Percentiles rank a stretch among this genome's conserved stretches.
Evolutionary conservation across 1,140 invertebrate genomes (phyloP).

Genomic region (Aphaenogaster rudis): DNA sequence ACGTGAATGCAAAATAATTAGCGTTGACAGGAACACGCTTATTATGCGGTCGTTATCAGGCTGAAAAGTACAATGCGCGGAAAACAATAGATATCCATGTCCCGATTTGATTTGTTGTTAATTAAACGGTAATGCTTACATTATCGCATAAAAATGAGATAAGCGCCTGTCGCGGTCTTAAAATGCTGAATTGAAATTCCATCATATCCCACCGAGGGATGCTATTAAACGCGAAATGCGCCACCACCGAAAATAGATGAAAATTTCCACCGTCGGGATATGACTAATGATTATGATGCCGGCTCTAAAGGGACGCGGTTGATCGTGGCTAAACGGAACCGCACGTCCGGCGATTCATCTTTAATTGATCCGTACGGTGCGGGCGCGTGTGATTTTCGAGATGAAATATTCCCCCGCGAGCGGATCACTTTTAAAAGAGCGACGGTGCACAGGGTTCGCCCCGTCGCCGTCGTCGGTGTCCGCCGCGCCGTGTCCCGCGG

Average conservation of each 20-base stretch:
- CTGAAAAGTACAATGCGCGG: constrained; percentile 11
- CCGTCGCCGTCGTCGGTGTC: constrained; percentile 9
- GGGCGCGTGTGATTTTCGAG: constrained; percentile 3
- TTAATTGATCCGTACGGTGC: constrained; percentile 41
- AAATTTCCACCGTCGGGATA: background rate
- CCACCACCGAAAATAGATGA: constrained; percentile 19
- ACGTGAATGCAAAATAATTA: background rate
- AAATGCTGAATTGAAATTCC: constrained; percentile 41
- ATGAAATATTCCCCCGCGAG: constrained; percentile 49
- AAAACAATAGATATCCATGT: constrained; percentile 15
- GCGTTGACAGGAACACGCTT: background rate
- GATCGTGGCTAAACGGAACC: constrained; percentile 18
- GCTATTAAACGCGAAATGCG: constrained; percentile 11
- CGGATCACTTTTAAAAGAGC: constrained; percentile 31
- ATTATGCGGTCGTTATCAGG: background rate
- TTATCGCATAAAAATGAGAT: constrained; percentile 10
- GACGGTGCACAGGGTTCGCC: background rate
- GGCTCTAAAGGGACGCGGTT: background rate
- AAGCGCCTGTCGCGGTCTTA: background rate
- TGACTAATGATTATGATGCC: constrained; percentile 36
- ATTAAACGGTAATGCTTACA: constrained; percentile 24
- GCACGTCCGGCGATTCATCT: constrained; percentile 14
- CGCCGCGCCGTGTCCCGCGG: constrained; percentile 55
- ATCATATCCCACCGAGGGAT: constrained; percentile 1
- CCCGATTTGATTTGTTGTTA: constrained; percentile 22